phyloP scores from a whole-genome alignment of 2,797 vertebrate species.

The Hydrocynus forskahlii region DNA sequence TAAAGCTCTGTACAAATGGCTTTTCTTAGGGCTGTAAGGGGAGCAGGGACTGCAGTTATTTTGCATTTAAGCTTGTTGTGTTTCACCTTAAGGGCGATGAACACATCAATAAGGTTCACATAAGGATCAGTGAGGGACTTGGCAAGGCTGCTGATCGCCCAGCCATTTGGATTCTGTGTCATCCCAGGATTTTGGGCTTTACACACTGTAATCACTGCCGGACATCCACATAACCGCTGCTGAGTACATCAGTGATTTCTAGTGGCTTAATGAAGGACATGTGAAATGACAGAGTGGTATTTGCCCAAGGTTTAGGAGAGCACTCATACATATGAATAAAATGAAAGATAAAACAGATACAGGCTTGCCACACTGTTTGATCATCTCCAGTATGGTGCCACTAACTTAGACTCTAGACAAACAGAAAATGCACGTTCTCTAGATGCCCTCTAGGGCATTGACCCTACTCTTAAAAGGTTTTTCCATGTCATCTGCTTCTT shows the following conservation, averaged over 20 bases:
- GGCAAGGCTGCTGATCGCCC: conserved; percentile 36
- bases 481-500: neutral
- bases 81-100: conserved; percentile 32
- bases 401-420: neutral
- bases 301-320: conserved; percentile 1
- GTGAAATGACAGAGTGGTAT: conserved; percentile 18
- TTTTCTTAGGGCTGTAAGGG: conserved; percentile 3
- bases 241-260: neutral
- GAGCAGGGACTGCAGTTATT: neutral
- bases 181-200: neutral
- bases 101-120: conserved; percentile 39
- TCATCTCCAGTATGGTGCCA: conserved; percentile 2
- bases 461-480: neutral
- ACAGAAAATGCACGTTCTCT: neutral
- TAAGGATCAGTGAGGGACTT: conserved; percentile 26
- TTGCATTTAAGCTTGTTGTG: conserved; percentile 38
- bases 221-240: conserved; percentile 3
- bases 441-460: neutral
- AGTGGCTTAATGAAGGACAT: conserved; percentile 11
- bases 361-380: neutral
- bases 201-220: conserved; percentile 15
- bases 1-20: conserved; percentile 3
- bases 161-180: neutral
- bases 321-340: neutral
- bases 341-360: conserved; percentile 11